Evolutionary conservation across 1,140 invertebrate species (phyloP).

Genomic region (Plutomurus gul): DNA sequence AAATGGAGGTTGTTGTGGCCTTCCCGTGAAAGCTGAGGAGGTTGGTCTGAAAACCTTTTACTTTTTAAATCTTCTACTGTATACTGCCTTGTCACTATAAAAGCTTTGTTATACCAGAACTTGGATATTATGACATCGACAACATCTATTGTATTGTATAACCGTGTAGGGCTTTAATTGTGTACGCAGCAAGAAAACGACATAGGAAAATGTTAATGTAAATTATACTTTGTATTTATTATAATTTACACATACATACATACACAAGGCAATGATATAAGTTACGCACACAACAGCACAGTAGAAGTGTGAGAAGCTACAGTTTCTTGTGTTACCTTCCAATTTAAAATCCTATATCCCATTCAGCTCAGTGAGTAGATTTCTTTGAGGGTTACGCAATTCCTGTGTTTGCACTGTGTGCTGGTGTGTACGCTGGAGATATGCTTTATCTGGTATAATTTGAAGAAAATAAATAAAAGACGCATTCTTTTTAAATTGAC

Average conservation of each 20-base stretch:
- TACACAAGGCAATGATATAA: not conserved
- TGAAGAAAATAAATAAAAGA: not conserved
- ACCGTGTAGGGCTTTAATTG: no score
- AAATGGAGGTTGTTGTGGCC: not conserved
- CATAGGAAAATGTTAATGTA: not conserved
- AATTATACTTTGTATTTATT: not conserved
- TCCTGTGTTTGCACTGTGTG: no score
- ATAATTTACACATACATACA: not conserved
- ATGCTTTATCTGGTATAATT: no score
- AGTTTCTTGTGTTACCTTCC: no score
- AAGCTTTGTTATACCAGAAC: not conserved
- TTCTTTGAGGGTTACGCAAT: no score
- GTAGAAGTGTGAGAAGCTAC: not conserved
- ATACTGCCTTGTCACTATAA: not conserved
- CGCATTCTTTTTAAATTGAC: slow-evolving; percentile 24
- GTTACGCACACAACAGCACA: not conserved
- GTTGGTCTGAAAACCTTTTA: slow-evolving; percentile 13
- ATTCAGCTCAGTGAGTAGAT: no score
- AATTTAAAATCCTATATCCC: no score
- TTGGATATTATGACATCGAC: no score
- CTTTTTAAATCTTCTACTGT: slow-evolving; percentile 11
- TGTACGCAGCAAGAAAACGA: no score
- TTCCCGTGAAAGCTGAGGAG: slow-evolving; percentile 19
- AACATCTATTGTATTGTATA: no score
- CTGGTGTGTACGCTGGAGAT: no score